phyloP scores from a whole-genome alignment of 2,797 vertebrate genomes.

The Pipistrellus nathusii region DNA sequence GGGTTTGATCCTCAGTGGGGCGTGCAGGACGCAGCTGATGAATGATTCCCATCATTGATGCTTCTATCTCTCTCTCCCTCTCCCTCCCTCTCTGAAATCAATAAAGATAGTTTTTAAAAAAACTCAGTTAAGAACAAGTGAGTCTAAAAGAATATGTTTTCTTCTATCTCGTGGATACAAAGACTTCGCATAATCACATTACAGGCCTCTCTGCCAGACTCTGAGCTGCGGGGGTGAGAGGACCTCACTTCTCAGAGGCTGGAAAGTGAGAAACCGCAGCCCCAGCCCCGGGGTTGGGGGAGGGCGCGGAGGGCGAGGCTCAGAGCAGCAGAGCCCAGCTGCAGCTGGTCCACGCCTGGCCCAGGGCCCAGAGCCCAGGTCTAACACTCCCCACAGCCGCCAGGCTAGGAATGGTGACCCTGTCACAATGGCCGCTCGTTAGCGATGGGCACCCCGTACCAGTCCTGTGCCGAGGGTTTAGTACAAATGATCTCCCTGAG shows the following conservation, averaged over 20 bases:
- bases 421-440: background rate
- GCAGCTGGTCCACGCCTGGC: background rate
- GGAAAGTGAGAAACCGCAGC: background rate
- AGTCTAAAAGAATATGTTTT: background rate
- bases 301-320: background rate
- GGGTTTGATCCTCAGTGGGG: no score
- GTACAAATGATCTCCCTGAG: background rate
- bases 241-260: background rate
- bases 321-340: background rate
- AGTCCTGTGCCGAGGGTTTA: background rate
- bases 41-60: no score
- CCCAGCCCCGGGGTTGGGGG: no score
- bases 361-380: background rate
- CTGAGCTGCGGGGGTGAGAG: background rate
- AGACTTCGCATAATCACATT: conserved; percentile 17
- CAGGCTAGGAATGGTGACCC: background rate
- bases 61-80: no score
- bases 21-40: no score
- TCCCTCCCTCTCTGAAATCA: no score
- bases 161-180: background rate
- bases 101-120: background rate
- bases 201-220: background rate
- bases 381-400: background rate
- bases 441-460: background rate
- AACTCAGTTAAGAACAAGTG: background rate